A percentile compares a stretch with the other conserved stretches of the same genome.
phyloP scores from a whole-genome alignment of 2,113 vertebrate species.

The Amia ocellicauda region DNA sequence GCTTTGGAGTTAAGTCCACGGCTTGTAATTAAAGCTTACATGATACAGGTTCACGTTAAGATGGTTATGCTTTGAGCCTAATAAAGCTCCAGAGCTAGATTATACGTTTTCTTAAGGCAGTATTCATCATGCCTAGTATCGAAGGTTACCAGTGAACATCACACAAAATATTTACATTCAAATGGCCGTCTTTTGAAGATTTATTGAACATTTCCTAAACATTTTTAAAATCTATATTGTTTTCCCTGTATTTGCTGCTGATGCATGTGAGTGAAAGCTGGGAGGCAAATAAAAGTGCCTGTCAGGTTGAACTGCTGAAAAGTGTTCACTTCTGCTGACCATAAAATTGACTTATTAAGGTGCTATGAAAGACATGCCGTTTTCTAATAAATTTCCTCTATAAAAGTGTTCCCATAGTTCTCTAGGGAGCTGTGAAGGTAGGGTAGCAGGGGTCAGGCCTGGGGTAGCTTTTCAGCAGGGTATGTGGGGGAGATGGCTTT shows the following conservation, averaged over 20 bases:
- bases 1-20: too few relatives aligned
- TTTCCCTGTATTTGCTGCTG: constrained; percentile 16
- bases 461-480: constrained; percentile 32
- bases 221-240: neutral
- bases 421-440: constrained; percentile 25
- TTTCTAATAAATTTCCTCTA: constrained; percentile 37
- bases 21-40: too few relatives aligned
- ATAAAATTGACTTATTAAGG: constrained; percentile 40
- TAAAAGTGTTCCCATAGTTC: constrained; percentile 32
- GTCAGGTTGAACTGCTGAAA: constrained; percentile 33
- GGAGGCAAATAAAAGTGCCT: constrained; percentile 29
- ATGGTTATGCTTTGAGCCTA: too few relatives aligned
- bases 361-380: constrained; percentile 34
- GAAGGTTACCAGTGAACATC: too few relatives aligned
- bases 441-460: constrained; percentile 34
- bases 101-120: too few relatives aligned
- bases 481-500: constrained; percentile 8
- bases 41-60: too few relatives aligned
- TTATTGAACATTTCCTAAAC: neutral
- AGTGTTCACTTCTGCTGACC: constrained; percentile 32
- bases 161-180: neutral
- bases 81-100: too few relatives aligned
- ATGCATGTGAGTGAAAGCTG: constrained; percentile 17
- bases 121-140: too few relatives aligned
- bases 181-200: neutral